These are phyloP conservation scores for Strigamia maritima DNA, from an alignment of 2,888 invertebrate genomes.

Conservation along the genomic window DNA sequence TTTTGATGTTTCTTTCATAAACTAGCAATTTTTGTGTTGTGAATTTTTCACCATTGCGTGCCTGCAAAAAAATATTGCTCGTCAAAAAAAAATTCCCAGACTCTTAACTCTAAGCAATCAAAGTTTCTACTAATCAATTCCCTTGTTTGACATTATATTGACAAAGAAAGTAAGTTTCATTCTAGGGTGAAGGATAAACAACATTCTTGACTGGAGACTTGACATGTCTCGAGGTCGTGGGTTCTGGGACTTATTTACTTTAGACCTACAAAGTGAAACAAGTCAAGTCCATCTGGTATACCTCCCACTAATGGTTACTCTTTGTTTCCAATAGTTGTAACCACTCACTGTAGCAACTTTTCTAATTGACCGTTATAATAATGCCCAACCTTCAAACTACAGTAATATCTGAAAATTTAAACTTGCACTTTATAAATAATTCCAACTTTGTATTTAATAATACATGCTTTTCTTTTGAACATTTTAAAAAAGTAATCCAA, in stretches of 20 bases:
- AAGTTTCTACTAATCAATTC: not conserved
- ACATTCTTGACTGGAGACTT: not conserved
- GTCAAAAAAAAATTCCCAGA: not conserved
- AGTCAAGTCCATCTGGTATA: slow-evolving; percentile 13
- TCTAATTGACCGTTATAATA: not conserved
- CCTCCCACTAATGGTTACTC: slow-evolving; percentile 11
- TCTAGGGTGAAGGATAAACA: not conserved
- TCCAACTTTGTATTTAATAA: slow-evolving; percentile 11
- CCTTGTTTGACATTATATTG: not conserved
- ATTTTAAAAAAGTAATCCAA: slow-evolving; percentile 28
- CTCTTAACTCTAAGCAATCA: not conserved
- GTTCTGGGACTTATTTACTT: not conserved
- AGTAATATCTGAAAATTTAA: not conserved
- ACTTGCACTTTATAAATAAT: not conserved
- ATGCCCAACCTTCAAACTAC: not conserved
- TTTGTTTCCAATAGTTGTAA: not conserved
- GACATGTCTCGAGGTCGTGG: not conserved
- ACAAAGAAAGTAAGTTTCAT: not conserved
- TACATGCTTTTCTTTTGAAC: not conserved
- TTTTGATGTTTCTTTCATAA: no score
- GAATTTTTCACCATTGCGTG: no score
- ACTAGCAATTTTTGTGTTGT: no score
- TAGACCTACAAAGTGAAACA: not conserved
- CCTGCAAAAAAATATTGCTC: no score
- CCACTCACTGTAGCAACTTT: not conserved